phyloP scores from a whole-genome alignment of 2,797 vertebrate species.

The Anniella stebbinsi region DNA sequence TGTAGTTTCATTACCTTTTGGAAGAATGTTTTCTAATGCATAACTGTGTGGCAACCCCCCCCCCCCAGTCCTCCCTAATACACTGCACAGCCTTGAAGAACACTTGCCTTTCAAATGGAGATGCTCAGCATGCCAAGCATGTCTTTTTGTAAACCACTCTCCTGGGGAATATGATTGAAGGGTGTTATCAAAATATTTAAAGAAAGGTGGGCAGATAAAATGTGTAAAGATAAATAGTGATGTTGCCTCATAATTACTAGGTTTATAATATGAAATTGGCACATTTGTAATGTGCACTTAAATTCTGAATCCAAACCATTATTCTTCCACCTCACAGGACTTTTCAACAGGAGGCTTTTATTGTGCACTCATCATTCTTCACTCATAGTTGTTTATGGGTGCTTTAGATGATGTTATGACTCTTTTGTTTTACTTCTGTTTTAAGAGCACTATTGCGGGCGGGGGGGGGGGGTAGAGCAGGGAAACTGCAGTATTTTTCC shows the following conservation, averaged over 20 bases:
- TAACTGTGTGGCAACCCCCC: conserved; percentile 56
- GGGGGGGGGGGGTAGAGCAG: no score
- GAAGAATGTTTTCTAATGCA: conserved; percentile 62
- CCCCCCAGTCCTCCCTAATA: conserved; percentile 51
- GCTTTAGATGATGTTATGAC: no score
- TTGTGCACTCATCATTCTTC: no score
- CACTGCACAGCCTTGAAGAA: conserved; percentile 49
- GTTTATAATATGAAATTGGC: background rate
- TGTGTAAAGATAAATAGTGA: background rate
- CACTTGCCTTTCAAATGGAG: conserved; percentile 49
- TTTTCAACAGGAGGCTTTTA: no score
- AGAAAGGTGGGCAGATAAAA: background rate
- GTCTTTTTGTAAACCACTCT: background rate
- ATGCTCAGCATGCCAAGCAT: background rate
- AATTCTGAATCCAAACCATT: background rate
- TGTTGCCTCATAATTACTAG: background rate
- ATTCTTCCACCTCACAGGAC: background rate
- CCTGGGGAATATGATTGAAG: background rate
- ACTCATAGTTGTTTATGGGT: no score
- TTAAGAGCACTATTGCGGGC: no score
- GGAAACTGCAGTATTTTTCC: no score
- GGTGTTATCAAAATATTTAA: background rate
- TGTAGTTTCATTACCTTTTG: conserved; percentile 72
- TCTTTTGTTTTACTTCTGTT: no score
- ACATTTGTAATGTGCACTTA: background rate